phyloP scores from a whole-genome alignment of 92 coral and sea anemone genomes.

The Galaxea fascicularis region DNA sequence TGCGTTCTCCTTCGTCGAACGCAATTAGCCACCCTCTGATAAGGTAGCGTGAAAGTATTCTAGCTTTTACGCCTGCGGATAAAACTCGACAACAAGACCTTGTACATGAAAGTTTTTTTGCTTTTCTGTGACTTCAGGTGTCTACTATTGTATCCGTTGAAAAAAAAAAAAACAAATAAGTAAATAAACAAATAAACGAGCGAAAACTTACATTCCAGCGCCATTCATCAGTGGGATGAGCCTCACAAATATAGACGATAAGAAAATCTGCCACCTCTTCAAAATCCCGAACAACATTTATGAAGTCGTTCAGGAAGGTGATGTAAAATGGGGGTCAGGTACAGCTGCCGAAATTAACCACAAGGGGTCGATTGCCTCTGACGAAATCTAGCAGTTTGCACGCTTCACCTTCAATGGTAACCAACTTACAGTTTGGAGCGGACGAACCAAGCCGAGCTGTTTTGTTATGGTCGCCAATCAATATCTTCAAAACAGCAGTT shows the following conservation, averaged over 20 bases:
- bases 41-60: too few species aligned
- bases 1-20: too few species aligned
- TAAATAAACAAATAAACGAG: too few species aligned
- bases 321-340: constrained; percentile 84
- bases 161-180: background rate
- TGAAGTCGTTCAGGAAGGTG: constrained; percentile 65
- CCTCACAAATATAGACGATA: constrained; percentile 87
- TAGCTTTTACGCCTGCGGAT: too few species aligned
- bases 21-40: too few species aligned
- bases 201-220: constrained; percentile 71
- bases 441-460: constrained; percentile 55
- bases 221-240: constrained; percentile 96
- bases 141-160: background rate
- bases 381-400: constrained; percentile 63
- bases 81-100: too few species aligned
- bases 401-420: constrained; percentile 60
- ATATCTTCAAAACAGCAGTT: constrained; percentile 11
- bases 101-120: too few species aligned
- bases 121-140: too few species aligned
- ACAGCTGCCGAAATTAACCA: constrained; percentile 85
- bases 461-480: constrained; percentile 29
- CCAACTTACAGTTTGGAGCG: constrained; percentile 75
- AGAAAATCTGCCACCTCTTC: constrained; percentile 87
- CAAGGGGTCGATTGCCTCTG: constrained; percentile 71
- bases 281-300: constrained; percentile 78